Conservation (phyloP, 2,797 vertebrate genomes). For the Darevskia mixta region DNA sequence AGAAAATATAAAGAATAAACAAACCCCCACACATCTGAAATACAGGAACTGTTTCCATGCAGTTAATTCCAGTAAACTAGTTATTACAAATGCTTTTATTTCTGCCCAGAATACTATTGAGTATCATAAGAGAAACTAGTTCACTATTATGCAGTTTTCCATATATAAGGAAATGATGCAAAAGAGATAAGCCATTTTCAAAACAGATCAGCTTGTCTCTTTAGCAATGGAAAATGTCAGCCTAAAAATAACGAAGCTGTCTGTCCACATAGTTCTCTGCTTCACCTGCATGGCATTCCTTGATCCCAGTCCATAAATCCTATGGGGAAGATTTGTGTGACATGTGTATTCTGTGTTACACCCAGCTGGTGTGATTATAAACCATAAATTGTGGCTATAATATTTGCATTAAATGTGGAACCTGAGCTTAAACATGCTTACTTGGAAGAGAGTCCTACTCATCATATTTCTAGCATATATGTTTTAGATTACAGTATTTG, state of each 20-base stretch:
- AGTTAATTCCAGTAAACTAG: neutral
- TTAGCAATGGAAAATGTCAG: neutral
- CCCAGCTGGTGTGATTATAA: neutral
- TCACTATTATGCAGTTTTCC: neutral
- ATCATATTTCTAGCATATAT: neutral
- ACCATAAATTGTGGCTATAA: neutral
- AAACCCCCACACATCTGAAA: neutral
- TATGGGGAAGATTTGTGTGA: neutral
- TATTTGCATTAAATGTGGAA: neutral
- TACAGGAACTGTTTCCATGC: neutral
- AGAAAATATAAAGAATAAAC: neutral
- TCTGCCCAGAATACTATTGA: neutral
- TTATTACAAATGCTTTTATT: neutral
- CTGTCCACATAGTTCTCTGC: neutral
- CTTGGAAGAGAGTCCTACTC: neutral
- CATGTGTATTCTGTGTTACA: neutral
- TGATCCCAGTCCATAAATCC: neutral
- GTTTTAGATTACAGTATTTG: neutral
- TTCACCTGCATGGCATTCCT: neutral
- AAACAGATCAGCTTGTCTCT: neutral
- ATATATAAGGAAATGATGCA: neutral
- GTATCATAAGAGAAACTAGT: neutral
- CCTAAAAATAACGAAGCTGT: neutral
- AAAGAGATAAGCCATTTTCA: neutral
- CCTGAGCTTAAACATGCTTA: neutral